Base-by-base conservation (phyloP, 2,797 vertebrate species). In the Propithecus deckenii region DNA sequence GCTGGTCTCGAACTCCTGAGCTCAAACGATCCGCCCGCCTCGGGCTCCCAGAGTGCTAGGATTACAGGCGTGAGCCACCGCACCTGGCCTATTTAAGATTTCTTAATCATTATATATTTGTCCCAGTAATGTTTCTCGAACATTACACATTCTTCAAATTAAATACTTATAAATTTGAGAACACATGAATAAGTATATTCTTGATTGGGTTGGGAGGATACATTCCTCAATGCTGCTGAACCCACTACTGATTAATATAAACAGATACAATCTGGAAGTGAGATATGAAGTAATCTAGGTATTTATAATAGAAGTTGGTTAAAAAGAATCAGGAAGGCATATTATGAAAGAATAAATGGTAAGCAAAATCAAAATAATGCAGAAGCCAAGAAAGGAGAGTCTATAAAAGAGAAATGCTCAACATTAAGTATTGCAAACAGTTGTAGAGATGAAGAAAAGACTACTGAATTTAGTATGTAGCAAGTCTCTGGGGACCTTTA, bases 291-390 rank as follows among this genome's bases (percentile, higher is more conserved):
- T 20, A 17, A 87, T 72, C 2, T 28, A 63, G 25, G 12, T 43
- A 84, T 78, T 76, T 32, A 2, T 57, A 71, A 83, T n/a, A 91
- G 10, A 74, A 11, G 5, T 7, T 63, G 7, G 61, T 23, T 84
- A 46, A 86, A 84, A 93, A 59, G 2, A 65, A 91, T 89, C 61
- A 93, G 52, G 23, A 89, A 65, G 23, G 67, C 69, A 63, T 17
- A 71, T 69, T 89, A 23, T 84, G 74, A 83, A 96, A 78, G 25
- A 88, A 75, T 69, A 94, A 78, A 91, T 30, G 35, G 74, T 79
- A 67, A 69, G 48, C 35, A 61, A 67, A 86, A 91, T 55, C 2
- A 25, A 84, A 48, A 61, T n/a, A 75, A 57, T 11, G 10, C 7
- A 89, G 61, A 86, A 55, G 8, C 12, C 79, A 93, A 74, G 38